Evolutionary conservation across 1,140 invertebrate species (phyloP), one percentile per base, ranked within the genome.

Genomic region (Drosophila auraria): DNA sequence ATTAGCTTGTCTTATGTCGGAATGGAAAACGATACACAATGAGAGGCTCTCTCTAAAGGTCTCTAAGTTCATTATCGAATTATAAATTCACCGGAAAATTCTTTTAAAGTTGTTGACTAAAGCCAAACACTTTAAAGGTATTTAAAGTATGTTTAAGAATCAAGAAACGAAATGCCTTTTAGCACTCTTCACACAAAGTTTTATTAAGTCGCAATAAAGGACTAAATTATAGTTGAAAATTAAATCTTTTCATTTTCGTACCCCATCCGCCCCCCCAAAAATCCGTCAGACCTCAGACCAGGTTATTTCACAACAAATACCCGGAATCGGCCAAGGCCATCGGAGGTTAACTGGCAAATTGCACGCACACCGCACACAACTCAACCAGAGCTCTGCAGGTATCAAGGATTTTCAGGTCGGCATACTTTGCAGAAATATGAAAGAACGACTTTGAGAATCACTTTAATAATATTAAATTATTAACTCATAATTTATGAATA

Each of bases 251-350:
- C 12, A n/a, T 23, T 27, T 69, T 38, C 38, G 33, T 40, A 47
- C 11, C 71, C 47, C 62, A 57, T 23, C 15, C 9, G 9, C 33
- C 25, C 5, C 54, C 53, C 5, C 54, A 40, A 33, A 36, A 49
- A 63, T 62, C 64, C 45, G 11, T 4, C 17, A 27, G 30, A 25
- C 60, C 60, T 38, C 17, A 38, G 44, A 20, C 23, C 25, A 33
- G 40, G 23, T 60, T 76, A 65, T 87, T 82, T 82, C 65, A 69
- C 75, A 82, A 82, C 70, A 80, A 91, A 77, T 80, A 56, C 76
- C 38, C 30, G 25, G 87, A 91, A 91, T 87, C 23, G 62, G 66
- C 70, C 80, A 90, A 91, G 83, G 87, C 71, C 77, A 60, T 62
- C 47, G 63, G 62, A 51, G 78, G 66, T 76, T 84, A 82, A 90